phyloP scores from a whole-genome alignment of 2,888 invertebrate genomes.

The Caenorhabditis becei region DNA sequence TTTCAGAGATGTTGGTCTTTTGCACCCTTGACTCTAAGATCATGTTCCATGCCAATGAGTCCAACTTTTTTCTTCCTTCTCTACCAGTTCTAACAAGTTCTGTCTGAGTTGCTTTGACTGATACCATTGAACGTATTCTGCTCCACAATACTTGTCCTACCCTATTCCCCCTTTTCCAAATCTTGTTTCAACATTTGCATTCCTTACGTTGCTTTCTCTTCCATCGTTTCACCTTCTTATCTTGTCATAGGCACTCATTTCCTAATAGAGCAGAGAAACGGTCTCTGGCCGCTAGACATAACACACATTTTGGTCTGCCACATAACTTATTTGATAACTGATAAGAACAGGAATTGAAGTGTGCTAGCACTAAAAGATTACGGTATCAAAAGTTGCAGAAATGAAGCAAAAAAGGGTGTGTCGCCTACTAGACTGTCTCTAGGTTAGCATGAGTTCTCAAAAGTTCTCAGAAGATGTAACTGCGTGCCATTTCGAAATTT shows the following conservation, averaged over 20 bases:
- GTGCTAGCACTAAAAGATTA: constrained; percentile 13
- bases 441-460: neutral
- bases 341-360: neutral
- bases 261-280: neutral
- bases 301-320: constrained; percentile 4
- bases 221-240: neutral
- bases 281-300: neutral
- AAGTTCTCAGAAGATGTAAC: neutral
- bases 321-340: neutral
- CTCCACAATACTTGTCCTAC: neutral
- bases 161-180: neutral
- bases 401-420: neutral
- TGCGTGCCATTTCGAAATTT: neutral
- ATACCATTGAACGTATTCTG: constrained; percentile 35
- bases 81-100: constrained; percentile 30
- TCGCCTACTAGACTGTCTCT: constrained; percentile 15
- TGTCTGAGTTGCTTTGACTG: constrained; percentile 21
- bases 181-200: neutral
- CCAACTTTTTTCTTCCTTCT: constrained; percentile 19
- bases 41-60: constrained; percentile 16
- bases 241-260: neutral
- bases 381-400: constrained; percentile 8
- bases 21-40: constrained; percentile 40
- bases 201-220: neutral
- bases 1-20: neutral